phyloP scores from a whole-genome alignment of 2,888 invertebrate species.

The Octonoba sinensis region DNA sequence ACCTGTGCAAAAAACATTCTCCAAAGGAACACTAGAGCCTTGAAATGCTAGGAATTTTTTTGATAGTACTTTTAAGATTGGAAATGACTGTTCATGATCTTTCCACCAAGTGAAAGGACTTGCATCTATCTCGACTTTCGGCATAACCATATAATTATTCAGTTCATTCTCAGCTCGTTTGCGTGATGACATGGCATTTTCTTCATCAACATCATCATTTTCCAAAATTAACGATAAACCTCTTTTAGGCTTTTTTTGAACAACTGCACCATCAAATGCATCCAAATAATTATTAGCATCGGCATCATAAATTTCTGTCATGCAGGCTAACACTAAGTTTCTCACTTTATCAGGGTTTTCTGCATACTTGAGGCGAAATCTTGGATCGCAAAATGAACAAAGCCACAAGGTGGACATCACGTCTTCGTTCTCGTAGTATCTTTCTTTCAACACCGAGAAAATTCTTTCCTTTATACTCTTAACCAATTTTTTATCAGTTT shows the following conservation, averaged over 20 bases:
- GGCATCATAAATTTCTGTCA: neutral
- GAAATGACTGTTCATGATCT: conserved; percentile 6
- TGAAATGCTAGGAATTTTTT: conserved; percentile 2
- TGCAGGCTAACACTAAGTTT: neutral
- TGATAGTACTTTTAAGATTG: neutral
- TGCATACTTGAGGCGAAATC: neutral
- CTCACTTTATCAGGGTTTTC: neutral
- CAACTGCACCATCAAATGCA: neutral
- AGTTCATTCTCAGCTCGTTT: neutral
- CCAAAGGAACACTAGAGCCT: conserved; percentile 5
- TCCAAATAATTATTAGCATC: neutral
- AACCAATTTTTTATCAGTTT: neutral
- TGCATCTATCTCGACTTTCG: neutral
- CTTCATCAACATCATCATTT: neutral
- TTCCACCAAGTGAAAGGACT: neutral
- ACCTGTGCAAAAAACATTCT: too few relatives aligned
- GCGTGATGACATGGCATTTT: neutral
- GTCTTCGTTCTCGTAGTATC: neutral
- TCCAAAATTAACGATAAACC: neutral
- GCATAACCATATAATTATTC: conserved; percentile 6
- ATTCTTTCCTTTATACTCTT: neutral
- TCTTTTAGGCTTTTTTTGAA: neutral
- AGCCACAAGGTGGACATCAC: neutral
- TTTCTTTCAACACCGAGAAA: neutral
- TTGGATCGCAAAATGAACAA: neutral